These are phyloP conservation scores for Antechinus stuartii DNA, from an alignment of 2,113 vertebrate species.

Conservation along the genomic window DNA sequence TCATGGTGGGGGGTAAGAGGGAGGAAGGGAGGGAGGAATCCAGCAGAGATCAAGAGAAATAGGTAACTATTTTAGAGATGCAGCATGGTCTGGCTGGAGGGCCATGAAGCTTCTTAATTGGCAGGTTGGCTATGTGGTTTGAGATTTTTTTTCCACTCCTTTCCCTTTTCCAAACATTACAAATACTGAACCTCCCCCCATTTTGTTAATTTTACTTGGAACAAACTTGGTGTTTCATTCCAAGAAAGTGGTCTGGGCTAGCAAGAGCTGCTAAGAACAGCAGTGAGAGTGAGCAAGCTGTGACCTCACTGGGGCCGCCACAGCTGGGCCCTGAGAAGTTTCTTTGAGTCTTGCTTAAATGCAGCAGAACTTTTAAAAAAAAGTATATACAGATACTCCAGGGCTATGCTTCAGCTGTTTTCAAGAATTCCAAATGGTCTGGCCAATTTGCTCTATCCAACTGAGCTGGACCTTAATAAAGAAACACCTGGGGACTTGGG, in stretches of 20 bases:
- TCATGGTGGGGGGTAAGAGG: background rate
- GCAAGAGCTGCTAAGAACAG: background rate
- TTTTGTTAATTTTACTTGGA: constrained; percentile 1
- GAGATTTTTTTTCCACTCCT: background rate
- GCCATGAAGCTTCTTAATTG: background rate
- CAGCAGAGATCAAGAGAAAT: background rate
- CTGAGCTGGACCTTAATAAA: background rate
- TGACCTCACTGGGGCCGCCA: background rate
- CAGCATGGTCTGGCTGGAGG: background rate
- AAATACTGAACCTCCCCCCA: background rate
- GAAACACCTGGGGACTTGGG: background rate
- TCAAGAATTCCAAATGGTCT: background rate
- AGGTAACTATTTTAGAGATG: background rate
- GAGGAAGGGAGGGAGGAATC: background rate
- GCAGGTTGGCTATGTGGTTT: constrained; percentile 5
- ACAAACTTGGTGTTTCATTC: background rate
- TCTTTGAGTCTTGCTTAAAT: background rate
- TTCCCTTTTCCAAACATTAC: constrained; percentile 1
- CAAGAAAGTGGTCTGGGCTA: constrained; percentile 6
- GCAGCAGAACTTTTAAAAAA: background rate
- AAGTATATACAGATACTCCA: background rate
- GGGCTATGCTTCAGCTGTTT: background rate
- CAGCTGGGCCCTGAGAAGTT: background rate
- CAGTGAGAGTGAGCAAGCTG: background rate
- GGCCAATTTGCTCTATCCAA: constrained; percentile 2